A percentile compares a stretch with the other conserved stretches of the same genome.
Evolutionary conservation across 2,888 invertebrate species (phyloP).

Genomic region (Thereva nobilitata): DNA sequence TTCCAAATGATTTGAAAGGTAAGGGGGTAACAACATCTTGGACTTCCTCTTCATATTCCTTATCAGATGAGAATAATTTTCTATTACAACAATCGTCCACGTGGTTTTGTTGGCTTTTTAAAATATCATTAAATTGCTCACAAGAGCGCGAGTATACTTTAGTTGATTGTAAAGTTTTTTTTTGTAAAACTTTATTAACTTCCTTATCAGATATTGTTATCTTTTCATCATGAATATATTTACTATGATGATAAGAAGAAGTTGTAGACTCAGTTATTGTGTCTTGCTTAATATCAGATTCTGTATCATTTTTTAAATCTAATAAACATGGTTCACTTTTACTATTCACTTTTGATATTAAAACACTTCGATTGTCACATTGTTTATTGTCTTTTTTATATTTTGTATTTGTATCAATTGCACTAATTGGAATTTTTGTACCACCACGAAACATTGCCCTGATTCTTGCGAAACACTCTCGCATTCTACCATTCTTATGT

Average conservation of each 20-base stretch:
- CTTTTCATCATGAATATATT: too few species aligned
- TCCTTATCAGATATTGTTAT: too few species aligned
- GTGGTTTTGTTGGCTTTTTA: too few species aligned
- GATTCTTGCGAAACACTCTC: constrained; percentile 34
- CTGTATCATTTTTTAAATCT: constrained; percentile 17
- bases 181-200: too few species aligned
- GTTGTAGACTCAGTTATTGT: too few species aligned
- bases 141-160: too few species aligned
- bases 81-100: background rate
- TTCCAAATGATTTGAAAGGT: constrained; percentile 44
- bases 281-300: background rate
- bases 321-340: constrained; percentile 37
- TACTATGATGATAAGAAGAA: too few species aligned
- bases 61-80: constrained; percentile 49
- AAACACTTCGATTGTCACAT: background rate
- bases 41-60: constrained; percentile 60
- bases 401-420: background rate
- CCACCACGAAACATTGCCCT: constrained; percentile 31
- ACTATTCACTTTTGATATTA: constrained; percentile 26
- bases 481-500: constrained; percentile 1
- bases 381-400: background rate
- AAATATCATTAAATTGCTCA: too few species aligned
- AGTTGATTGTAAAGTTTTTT: too few species aligned
- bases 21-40: constrained; percentile 58
- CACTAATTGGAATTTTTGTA: constrained; percentile 36